Base-by-base conservation (phyloP, 1,140 invertebrate species). In the Drosophila busckii region DNA sequence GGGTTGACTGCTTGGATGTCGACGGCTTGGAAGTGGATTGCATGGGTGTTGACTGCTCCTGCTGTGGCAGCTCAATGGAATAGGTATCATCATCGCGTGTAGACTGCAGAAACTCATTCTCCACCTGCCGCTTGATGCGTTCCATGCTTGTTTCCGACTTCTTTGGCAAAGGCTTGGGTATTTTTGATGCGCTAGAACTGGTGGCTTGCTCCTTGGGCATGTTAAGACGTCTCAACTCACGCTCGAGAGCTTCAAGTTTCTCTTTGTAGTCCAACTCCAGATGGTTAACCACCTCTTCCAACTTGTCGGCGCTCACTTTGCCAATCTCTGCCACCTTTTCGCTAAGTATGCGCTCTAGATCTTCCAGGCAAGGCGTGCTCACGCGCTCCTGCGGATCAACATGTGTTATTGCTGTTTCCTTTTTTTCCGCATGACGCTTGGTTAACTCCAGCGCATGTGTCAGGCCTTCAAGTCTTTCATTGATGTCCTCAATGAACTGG, bases 271-370 rank as follows among this genome's bases (percentile, higher is more conserved):
- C 63, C 25, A 48, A 40, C 45, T 86, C 80, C 17, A 86, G 37
- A 8, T 78, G 82, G 2, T 55, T 44, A 1, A 86, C 70, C 4
- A 86, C 71, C 17, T 85, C 65, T 10, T 86, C 80, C 1, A 86
- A 53, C 22, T 76, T 86, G 8, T 61, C 48, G 4, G 52, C 58
- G 13, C 76, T 86, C 15, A 54, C 40, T 25, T 80, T 80, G 3
- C 80, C 71, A 19, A 86, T 86, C 44, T 86, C 84, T 2, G 69
- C 48, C 0, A 86, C 63, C 32, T 85, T 86, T 26, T 85, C 62
- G 12, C 42, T 69, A 1, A 86, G 65, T 1, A 86, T 70, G 4
- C 71, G 67, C 10, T 86, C 80, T 32, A 86, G 32, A 22, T 85
- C 71, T 15, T 86, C 75, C 10, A 86, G 20, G 7, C 67, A 62